Percentiles rank a stretch among this genome's conserved stretches.
Evolutionary conservation across 2,797 vertebrate species (phyloP).

Genomic region (Brotula barbata): DNA sequence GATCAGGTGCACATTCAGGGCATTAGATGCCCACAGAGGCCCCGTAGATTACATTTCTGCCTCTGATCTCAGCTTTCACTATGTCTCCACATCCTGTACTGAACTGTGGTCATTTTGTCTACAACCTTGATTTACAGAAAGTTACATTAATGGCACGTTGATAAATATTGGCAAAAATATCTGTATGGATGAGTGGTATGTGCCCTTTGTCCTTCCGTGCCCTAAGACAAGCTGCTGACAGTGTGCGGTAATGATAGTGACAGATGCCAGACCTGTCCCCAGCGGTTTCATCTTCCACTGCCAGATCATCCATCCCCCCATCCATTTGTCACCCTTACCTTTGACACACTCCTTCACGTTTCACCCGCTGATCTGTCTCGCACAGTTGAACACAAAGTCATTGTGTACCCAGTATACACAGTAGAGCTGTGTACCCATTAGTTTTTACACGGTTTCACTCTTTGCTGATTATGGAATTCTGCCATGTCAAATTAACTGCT

Average conservation of each 20-base stretch:
- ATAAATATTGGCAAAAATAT: neutral
- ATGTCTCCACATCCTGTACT: too few relatives aligned
- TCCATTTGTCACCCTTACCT: constrained; percentile 50
- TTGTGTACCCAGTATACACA: constrained; percentile 57
- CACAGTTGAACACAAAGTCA: constrained; percentile 16
- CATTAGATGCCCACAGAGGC: neutral
- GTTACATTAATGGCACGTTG: too few relatives aligned
- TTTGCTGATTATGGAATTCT: constrained; percentile 45
- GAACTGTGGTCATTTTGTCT: too few relatives aligned
- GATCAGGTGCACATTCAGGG: neutral
- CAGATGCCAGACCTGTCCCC: constrained; percentile 34
- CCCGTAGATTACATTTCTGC: neutral
- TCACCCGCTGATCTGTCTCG: constrained; percentile 45
- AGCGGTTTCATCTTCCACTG: constrained; percentile 34
- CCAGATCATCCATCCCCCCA: constrained; percentile 33
- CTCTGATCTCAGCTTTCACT: neutral
- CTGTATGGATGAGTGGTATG: constrained; percentile 1
- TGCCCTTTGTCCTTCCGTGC: constrained; percentile 11
- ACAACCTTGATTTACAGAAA: neutral
- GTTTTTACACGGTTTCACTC: constrained; percentile 47
- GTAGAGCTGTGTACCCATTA: constrained; percentile 54
- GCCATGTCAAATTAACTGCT: constrained; percentile 56
- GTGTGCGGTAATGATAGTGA: constrained; percentile 27
- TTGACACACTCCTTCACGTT: constrained; percentile 36
- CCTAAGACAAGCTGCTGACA: constrained; percentile 32